Base-by-base conservation (phyloP, 92 coral and sea anemone genomes). In the Palythoa grandis region DNA sequence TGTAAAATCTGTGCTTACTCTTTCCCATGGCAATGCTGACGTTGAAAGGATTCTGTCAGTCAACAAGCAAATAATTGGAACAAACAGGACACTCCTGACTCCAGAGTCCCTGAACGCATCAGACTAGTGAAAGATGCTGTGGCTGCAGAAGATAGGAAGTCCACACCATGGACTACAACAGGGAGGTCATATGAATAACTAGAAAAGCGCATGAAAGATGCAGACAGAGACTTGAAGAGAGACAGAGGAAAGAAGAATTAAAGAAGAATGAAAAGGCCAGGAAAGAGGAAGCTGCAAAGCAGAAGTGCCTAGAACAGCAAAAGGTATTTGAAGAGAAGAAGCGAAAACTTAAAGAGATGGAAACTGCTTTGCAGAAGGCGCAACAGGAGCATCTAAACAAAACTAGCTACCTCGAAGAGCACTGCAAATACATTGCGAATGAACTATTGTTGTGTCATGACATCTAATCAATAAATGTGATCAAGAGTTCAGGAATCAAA, bases 61-160 rank as follows among this genome's bases (percentile, higher is more conserved):
- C 87, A 84, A 84, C 87, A 84, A 84, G 72, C 87, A 84, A 61
- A 80, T 80, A 72, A 72, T 53, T 84, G 68, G 87, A 84, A 65
- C 76, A 72, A 84, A 84, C 78, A 57, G 57, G 57, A 74, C 78
- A 47, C 78, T 74, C 38, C 17, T 48, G 60, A 48, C 16, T 74
- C 60, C 78, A 43, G 78, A 73, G 53, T 74, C n/a, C 78, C 19
- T 74, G 58, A 74, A 74, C 43, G 87, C 87, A 72, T 72, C 72
- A 84, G 69, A 74, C 87, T 72, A 71, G 60, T 72, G 70, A 84
- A 84, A 84, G 79, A 72, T 50, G 87, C 87, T 72, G 80, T 84
- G 79, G 72, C 72, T 84, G 79, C 80, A 56, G 79, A 71, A 84
- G 87, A 72, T 84, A 80, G 72, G 58, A 84, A 69, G 37, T 72